Evolutionary conservation across 2,113 vertebrate species (phyloP).

Genomic region (Callospermophilus lateralis): DNA sequence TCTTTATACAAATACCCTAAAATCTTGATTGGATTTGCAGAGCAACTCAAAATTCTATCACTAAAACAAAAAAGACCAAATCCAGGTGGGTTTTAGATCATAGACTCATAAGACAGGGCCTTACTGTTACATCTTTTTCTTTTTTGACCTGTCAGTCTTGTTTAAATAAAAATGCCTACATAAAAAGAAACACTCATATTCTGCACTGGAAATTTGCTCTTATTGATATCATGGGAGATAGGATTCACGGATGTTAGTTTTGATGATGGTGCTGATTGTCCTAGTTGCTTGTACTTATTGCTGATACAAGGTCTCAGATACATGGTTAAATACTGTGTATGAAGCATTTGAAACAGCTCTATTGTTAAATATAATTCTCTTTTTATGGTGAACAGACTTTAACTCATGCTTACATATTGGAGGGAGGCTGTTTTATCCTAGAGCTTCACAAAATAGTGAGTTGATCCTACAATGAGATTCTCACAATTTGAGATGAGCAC

Average conservation of each 20-base stretch:
- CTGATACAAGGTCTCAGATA: background rate
- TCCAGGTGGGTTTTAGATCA: background rate
- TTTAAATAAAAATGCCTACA: slow-evolving; percentile 7
- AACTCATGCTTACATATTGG: background rate
- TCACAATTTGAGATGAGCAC: background rate
- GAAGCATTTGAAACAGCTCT: background rate
- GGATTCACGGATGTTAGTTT: background rate
- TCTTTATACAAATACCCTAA: background rate
- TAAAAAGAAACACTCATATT: background rate
- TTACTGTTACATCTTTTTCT: background rate
- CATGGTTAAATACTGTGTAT: background rate
- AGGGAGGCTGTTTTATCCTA: background rate
- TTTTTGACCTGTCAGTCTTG: background rate
- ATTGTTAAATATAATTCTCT: slow-evolving; percentile 6
- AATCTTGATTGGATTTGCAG: background rate
- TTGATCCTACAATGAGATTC: background rate
- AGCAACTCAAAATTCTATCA: background rate
- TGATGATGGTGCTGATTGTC: background rate
- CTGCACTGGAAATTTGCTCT: background rate
- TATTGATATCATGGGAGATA: background rate
- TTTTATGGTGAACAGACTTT: background rate
- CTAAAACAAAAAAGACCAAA: background rate
- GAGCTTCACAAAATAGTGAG: background rate
- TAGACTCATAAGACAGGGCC: background rate
- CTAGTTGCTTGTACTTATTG: background rate